phyloP scores from a whole-genome alignment of 2,888 invertebrate genomes.

The Hyposoter dolosus region DNA sequence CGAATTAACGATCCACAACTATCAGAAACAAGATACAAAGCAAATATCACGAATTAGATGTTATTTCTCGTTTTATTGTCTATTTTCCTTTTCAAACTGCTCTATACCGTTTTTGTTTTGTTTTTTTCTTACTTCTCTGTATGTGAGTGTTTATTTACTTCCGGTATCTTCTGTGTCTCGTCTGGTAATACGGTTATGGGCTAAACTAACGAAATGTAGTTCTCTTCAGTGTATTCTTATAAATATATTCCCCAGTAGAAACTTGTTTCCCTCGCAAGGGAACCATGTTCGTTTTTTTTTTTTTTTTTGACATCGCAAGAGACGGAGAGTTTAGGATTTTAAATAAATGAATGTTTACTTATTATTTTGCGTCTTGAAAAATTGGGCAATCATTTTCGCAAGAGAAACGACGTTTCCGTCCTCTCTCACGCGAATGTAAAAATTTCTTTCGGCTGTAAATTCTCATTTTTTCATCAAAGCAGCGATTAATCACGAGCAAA shows the following conservation, averaged over 20 bases:
- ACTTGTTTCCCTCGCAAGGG: slow-evolving; percentile 9
- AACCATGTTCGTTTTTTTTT: neutral
- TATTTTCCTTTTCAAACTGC: slow-evolving; percentile 49
- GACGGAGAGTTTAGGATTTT: slow-evolving; percentile 36
- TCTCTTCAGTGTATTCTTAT: slow-evolving; percentile 51
- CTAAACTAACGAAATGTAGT: slow-evolving; percentile 67
- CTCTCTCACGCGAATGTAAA: neutral
- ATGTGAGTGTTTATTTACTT: slow-evolving; percentile 68
- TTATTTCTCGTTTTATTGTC: slow-evolving; percentile 55
- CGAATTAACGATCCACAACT: too few relatives aligned
- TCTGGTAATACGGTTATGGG: slow-evolving; percentile 70
- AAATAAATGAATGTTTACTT: slow-evolving; percentile 5
- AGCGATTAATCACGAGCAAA: slow-evolving; percentile 14
- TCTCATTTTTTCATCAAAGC: neutral
- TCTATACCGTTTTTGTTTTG: slow-evolving; percentile 40
- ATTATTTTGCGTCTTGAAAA: neutral
- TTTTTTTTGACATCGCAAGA: neutral
- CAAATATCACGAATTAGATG: slow-evolving; percentile 26
- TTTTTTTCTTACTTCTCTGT: slow-evolving; percentile 45
- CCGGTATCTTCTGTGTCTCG: slow-evolving; percentile 64
- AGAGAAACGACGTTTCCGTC: neutral
- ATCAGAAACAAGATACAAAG: neutral
- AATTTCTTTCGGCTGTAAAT: neutral
- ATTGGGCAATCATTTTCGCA: neutral
- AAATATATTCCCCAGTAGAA: slow-evolving; percentile 51